These are phyloP conservation scores for Leptopilina drosophilae DNA, from an alignment of 2,888 invertebrate genomes.

Conservation along the genomic window DNA sequence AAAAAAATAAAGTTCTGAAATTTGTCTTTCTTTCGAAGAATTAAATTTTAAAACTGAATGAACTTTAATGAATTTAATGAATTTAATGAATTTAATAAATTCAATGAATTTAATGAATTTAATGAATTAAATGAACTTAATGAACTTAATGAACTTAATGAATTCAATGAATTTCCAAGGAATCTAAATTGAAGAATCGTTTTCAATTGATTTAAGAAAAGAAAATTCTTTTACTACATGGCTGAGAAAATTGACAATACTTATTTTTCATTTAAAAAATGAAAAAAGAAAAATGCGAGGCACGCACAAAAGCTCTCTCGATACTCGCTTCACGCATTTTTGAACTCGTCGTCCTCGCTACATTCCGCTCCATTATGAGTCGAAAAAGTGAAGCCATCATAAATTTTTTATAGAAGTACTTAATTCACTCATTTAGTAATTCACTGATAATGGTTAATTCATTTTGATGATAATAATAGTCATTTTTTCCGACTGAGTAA, in stretches of 20 bases:
- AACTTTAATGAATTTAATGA: too few species aligned
- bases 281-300: conserved; percentile 15
- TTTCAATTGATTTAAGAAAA: too few species aligned
- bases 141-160: too few species aligned
- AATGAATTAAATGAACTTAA: too few species aligned
- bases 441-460: conserved; percentile 22
- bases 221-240: neutral
- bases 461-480: conserved; percentile 8
- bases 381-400: conserved; percentile 32
- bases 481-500: conserved; percentile 25
- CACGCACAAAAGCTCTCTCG: conserved; percentile 40
- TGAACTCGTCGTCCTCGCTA: conserved; percentile 32
- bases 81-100: too few species aligned
- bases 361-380: conserved; percentile 38
- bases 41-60: neutral
- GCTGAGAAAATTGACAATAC: conserved; percentile 30
- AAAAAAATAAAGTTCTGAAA: too few species aligned
- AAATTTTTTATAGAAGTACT: conserved; percentile 37
- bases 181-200: too few species aligned
- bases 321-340: conserved; percentile 33
- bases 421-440: conserved; percentile 27
- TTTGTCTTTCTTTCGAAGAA: too few species aligned
- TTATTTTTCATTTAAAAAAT: conserved; percentile 1
- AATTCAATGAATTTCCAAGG: too few species aligned
- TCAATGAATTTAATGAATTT: too few species aligned